phyloP scores from a whole-genome alignment of 2,888 invertebrate species.

The Eupithecia pulchellata region DNA sequence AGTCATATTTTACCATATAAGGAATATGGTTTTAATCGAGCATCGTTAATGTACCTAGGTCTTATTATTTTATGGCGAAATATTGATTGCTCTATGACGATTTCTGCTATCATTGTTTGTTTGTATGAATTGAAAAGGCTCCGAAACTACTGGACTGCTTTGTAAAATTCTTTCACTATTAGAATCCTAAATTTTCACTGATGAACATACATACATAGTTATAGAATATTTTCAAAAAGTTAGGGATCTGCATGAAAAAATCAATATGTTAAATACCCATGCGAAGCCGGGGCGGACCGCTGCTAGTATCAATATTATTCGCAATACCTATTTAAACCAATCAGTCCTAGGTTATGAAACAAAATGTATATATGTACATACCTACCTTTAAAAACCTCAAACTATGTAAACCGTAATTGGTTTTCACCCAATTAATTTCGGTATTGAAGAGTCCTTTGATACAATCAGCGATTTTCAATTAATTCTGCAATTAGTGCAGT shows the following conservation, averaged over 20 bases:
- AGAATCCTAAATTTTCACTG: no score
- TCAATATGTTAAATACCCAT: no score
- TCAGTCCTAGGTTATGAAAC: no score
- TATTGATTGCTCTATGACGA: not conserved
- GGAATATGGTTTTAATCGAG: not conserved
- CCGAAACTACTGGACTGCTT: no score
- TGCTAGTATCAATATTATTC: no score
- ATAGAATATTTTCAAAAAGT: no score
- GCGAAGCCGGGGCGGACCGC: no score
- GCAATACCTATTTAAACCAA: no score
- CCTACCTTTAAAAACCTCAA: not conserved
- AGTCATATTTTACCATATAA: not conserved
- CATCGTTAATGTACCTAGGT: not conserved
- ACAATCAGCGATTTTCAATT: constrained; percentile 24
- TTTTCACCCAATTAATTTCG: constrained; percentile 58
- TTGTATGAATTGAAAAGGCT: not conserved
- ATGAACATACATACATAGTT: no score
- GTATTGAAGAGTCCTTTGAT: constrained; percentile 38
- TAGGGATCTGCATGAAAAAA: no score
- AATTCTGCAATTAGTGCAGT: constrained; percentile 18
- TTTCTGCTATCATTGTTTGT: not conserved
- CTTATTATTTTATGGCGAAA: not conserved
- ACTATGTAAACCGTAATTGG: constrained; percentile 54
- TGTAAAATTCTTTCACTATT: no score
- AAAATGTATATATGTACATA: not conserved